A percentile compares a stretch with the other conserved stretches of the same genome.
phyloP scores from a whole-genome alignment of 1,140 invertebrate species.

The Akabosia matsudoensis region DNA sequence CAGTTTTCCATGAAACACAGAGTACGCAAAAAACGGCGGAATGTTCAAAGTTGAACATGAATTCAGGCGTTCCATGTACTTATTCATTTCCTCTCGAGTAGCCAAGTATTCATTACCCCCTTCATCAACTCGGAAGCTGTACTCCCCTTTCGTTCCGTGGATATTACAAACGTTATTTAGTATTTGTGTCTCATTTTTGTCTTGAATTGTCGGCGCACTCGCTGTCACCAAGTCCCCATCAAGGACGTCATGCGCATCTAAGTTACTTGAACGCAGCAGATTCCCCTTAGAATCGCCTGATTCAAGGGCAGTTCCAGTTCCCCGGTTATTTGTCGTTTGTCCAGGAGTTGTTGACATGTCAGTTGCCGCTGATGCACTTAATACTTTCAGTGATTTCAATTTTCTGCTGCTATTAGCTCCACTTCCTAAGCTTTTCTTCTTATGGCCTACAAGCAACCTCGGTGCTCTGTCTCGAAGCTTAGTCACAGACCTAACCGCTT shows the following conservation, averaged over 20 bases:
- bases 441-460: not conserved
- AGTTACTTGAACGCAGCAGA: too few species aligned
- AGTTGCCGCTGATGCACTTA: not conserved
- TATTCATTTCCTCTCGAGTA: not conserved
- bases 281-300: too few species aligned
- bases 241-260: too few species aligned
- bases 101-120: not conserved
- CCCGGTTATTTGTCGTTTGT: too few species aligned
- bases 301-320: too few species aligned
- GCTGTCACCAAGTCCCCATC: too few species aligned
- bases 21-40: not conserved
- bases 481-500: not conserved
- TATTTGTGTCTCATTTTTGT: too few species aligned
- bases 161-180: too few species aligned
- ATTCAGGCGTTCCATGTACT: not conserved
- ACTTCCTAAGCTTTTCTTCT: not conserved
- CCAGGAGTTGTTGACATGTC: too few species aligned
- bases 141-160: too few species aligned
- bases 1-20: not conserved
- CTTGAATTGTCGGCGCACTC: too few species aligned
- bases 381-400: not conserved
- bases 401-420: not conserved
- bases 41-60: not conserved
- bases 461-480: not conserved
- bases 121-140: not conserved